Evolutionary conservation across 1,140 invertebrate species (phyloP).

Genomic region (Tribolium castaneum): DNA sequence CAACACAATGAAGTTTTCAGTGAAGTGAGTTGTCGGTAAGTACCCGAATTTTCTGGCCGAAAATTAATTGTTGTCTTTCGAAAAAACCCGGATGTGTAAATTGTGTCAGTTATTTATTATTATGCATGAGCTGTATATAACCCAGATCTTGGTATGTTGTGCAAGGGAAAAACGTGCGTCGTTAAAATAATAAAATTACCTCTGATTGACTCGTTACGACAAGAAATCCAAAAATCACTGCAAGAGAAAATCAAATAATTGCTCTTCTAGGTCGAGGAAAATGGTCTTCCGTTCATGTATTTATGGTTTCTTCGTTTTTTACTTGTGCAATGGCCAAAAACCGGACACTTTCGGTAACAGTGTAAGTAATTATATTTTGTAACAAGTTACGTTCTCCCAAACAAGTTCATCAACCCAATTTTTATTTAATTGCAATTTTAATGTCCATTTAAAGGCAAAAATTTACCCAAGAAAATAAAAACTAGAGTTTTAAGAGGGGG

Average conservation of each 20-base stretch:
- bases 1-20: background rate
- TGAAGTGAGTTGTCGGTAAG: background rate
- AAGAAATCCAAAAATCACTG: background rate
- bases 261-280: background rate
- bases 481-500: no score
- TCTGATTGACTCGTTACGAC: background rate
- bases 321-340: background rate
- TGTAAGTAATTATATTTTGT: background rate
- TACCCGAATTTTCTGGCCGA: background rate
- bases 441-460: no score
- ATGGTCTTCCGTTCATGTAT: background rate
- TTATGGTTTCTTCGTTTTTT: background rate
- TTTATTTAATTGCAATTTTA: no score
- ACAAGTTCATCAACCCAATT: background rate
- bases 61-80: background rate
- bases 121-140: conserved; percentile 5
- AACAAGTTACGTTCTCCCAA: background rate
- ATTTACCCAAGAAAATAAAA: no score
- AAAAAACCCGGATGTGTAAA: no score
- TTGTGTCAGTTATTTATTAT: background rate
- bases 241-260: background rate
- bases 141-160: conserved; percentile 17
- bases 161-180: conserved; percentile 1
- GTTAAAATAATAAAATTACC: conserved; percentile 29
- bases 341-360: background rate